A percentile compares a stretch with the other conserved stretches of the same genome.
Evolutionary conservation across 1,140 invertebrate genomes (phyloP).

Genomic region (Diachasmimorpha longicaudata): DNA sequence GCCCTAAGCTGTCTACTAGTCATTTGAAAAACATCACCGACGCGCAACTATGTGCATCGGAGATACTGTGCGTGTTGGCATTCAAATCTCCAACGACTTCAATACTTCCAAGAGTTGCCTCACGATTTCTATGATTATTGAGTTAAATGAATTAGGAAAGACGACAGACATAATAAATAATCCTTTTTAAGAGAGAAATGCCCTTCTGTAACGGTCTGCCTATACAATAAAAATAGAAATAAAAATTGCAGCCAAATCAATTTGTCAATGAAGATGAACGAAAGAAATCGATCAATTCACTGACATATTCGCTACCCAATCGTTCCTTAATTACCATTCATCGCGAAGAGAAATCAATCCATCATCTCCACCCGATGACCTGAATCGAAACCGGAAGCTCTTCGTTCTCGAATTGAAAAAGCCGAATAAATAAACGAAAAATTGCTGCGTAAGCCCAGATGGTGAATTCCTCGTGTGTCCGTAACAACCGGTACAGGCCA

Average conservation of each 20-base stretch:
- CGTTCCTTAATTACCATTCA: not conserved
- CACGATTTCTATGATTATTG: too few species aligned
- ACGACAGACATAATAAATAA: too few species aligned
- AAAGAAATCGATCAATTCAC: not conserved
- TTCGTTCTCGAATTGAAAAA: not conserved
- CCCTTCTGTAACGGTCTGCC: too few species aligned
- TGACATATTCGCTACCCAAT: not conserved
- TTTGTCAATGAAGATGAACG: not conserved
- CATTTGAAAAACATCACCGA: constrained; percentile 35
- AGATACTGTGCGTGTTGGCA: constrained; percentile 36
- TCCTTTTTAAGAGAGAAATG: too few species aligned
- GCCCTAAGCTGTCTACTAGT: constrained; percentile 29
- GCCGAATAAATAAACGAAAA: not conserved
- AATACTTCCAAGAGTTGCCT: not conserved
- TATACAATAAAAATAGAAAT: not conserved
- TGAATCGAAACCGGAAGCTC: not conserved
- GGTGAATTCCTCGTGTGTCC: not conserved
- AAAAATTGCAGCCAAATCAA: not conserved
- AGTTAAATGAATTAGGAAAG: too few species aligned
- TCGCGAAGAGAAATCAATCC: not conserved
- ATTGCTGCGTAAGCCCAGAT: not conserved
- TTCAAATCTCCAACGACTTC: constrained; percentile 39
- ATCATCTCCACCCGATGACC: not conserved
- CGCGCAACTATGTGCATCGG: not conserved
- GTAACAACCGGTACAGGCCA: not conserved